Conservation (phyloP, 2,888 invertebrate species). For the Platynereis dumerilii region DNA sequence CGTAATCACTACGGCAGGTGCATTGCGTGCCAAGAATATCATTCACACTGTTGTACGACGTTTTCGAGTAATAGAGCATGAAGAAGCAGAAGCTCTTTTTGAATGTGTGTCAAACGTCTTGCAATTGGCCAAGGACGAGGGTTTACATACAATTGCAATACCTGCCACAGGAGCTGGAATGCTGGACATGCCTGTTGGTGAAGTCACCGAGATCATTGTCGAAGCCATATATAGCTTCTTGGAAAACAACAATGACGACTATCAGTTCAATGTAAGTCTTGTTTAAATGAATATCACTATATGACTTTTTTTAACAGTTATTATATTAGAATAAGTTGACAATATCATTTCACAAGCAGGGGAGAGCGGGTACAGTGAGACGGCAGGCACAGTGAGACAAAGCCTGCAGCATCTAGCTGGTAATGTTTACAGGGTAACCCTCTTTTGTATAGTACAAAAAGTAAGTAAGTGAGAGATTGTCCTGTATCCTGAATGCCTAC, state of each 20-base stretch:
- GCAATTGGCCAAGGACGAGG: neutral
- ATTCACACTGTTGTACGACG: constrained; percentile 40
- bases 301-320: no score
- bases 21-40: constrained; percentile 37
- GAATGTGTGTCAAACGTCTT: neutral
- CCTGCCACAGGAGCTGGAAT: neutral
- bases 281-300: no score
- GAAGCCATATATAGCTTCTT: neutral
- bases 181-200: neutral
- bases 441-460: no score
- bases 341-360: no score
- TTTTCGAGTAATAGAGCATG: constrained; percentile 29
- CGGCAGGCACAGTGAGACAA: no score
- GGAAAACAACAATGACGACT: neutral
- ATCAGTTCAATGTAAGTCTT: no score
- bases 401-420: no score
- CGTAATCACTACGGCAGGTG: constrained; percentile 41
- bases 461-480: no score
- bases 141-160: neutral
- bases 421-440: no score
- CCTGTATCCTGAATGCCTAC: no score
- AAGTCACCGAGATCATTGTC: neutral
- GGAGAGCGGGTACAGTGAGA: no score
- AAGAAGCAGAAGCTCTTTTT: constrained; percentile 13
- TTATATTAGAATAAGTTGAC: no score